Percentiles rank a stretch among this genome's conserved stretches.
Conservation (phyloP, 2,888 invertebrate species). For the Anagyrus pseudococci region DNA sequence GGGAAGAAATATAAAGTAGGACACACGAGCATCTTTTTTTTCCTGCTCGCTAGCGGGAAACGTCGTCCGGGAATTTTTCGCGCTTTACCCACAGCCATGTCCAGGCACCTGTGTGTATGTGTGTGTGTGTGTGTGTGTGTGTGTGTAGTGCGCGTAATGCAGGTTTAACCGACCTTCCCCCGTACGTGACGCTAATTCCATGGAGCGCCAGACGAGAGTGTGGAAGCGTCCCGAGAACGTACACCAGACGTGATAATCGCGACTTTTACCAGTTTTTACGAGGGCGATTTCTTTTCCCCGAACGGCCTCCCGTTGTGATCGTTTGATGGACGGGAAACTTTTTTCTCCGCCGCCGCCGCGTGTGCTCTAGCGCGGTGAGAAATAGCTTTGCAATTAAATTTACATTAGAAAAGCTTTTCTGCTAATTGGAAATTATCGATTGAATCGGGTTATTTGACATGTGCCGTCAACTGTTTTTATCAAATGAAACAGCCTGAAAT, state of each 20-base stretch:
- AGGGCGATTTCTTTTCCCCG: constrained; percentile 21
- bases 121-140: no score
- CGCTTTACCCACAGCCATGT: no score
- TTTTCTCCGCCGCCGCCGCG: no score
- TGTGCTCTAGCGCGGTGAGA: neutral
- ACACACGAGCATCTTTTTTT: no score
- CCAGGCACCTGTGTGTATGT: no score
- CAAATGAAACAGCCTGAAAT: no score
- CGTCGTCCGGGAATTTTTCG: no score
- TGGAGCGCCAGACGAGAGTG: neutral
- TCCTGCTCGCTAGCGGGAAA: no score
- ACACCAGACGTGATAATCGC: constrained; percentile 34
- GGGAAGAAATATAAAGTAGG: no score
- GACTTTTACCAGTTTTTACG: constrained; percentile 21
- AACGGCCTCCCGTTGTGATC: neutral
- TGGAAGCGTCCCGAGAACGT: neutral
- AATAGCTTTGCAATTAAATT: constrained; percentile 19
- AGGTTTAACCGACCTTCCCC: constrained; percentile 44
- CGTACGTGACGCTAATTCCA: constrained; percentile 43
- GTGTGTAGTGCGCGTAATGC: no score
- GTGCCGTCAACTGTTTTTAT: no score
- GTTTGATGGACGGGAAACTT: neutral
- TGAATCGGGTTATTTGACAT: no score
- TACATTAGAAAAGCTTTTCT: constrained; percentile 3
- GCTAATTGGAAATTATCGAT: constrained; percentile 25